Conservation (phyloP, 1,140 invertebrate genomes). For the Zaprionus taronus region DNA sequence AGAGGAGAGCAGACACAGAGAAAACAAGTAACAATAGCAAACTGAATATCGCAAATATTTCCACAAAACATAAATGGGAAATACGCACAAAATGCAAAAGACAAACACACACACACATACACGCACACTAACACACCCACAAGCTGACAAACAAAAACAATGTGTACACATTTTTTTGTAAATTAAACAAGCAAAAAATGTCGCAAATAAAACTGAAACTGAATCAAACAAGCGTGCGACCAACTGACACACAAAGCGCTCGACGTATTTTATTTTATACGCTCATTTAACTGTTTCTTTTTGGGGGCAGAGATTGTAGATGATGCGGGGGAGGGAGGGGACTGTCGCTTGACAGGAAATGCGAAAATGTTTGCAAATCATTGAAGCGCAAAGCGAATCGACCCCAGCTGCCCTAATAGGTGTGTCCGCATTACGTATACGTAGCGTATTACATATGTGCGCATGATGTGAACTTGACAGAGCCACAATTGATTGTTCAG, state of each 20-base stretch:
- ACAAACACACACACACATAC: slow-evolving; percentile 5
- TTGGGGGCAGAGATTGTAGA: neutral
- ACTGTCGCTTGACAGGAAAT: slow-evolving; percentile 45
- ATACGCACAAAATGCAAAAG: slow-evolving; percentile 22
- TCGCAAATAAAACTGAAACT: slow-evolving; percentile 49
- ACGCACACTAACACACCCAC: neutral
- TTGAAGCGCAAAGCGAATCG: slow-evolving; percentile 41
- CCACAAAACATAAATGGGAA: slow-evolving; percentile 27
- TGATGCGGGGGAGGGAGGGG: too few species aligned
- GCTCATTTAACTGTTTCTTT: slow-evolving; percentile 42
- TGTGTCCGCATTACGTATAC: slow-evolving; percentile 15
- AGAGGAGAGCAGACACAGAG: neutral
- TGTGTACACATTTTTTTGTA: slow-evolving; percentile 39
- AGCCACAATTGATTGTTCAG: slow-evolving; percentile 5
- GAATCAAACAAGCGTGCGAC: slow-evolving; percentile 49
- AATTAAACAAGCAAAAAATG: slow-evolving; percentile 62
- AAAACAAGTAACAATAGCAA: neutral
- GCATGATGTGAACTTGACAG: slow-evolving; percentile 24
- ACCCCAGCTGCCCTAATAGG: slow-evolving; percentile 28
- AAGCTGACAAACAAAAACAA: slow-evolving; percentile 42
- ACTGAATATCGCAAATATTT: slow-evolving; percentile 27
- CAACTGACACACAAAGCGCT: slow-evolving; percentile 39
- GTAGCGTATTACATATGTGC: slow-evolving; percentile 19
- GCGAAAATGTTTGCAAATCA: slow-evolving; percentile 61
- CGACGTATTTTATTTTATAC: neutral